Percentiles rank a stretch among this genome's conserved stretches.
phyloP scores from a whole-genome alignment of 2,888 invertebrate genomes.

The Sussaba pulchella region DNA sequence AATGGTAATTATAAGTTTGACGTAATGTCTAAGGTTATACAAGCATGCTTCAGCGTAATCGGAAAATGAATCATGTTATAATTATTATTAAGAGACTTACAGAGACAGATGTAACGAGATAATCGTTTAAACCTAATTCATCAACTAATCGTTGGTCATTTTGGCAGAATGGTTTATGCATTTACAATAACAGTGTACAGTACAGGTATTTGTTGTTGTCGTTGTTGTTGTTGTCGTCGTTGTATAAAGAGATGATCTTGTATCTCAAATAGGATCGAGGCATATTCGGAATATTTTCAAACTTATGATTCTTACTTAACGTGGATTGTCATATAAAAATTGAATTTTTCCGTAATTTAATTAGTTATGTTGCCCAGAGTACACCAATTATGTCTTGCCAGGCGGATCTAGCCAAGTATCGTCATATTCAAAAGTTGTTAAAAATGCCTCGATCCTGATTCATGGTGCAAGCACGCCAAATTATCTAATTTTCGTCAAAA shows the following conservation, averaged over 20 bases:
- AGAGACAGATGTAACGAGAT: constrained; percentile 84
- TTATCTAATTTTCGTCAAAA: constrained; percentile 62
- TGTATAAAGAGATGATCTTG: neutral
- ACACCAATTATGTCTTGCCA: too few relatives aligned
- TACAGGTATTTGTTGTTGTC: constrained; percentile 38
- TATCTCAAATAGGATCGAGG: constrained; percentile 7
- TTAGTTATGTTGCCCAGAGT: too few relatives aligned
- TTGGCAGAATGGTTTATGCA: constrained; percentile 73
- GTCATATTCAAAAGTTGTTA: too few relatives aligned
- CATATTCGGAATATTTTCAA: constrained; percentile 13
- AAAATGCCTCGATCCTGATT: constrained; percentile 26
- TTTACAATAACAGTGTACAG: constrained; percentile 62
- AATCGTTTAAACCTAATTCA: constrained; percentile 69
- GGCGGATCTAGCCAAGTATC: too few relatives aligned
- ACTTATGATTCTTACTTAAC: neutral
- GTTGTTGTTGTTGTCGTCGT: neutral
- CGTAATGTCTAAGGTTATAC: constrained; percentile 36
- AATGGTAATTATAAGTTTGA: constrained; percentile 24
- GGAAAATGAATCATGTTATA: constrained; percentile 58
- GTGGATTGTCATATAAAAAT: neutral
- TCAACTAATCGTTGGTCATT: constrained; percentile 72
- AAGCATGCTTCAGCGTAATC: constrained; percentile 63
- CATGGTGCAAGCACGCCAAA: neutral
- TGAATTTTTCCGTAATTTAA: neutral
- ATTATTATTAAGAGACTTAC: constrained; percentile 77